These are phyloP conservation scores for Stomatorhinus ivindoensis DNA, from an alignment of 2,113 vertebrate species.

Conservation along the genomic window DNA sequence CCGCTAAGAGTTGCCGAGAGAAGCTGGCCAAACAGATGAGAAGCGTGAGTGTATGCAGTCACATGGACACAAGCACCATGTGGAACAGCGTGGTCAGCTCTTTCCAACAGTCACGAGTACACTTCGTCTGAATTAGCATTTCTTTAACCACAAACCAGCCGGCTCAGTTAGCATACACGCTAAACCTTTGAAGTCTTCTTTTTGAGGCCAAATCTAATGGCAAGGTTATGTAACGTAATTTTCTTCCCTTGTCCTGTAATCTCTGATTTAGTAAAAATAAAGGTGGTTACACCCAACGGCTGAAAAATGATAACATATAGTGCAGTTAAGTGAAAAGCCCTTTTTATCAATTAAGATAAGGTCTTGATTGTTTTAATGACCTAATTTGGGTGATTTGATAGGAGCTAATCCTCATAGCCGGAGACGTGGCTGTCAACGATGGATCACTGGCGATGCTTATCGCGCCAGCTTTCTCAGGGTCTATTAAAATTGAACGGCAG, in stretches of 20 bases:
- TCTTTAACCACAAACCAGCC: neutral
- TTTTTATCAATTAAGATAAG: conserved; percentile 35
- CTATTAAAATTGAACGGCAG: neutral
- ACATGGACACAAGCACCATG: neutral
- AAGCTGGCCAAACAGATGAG: neutral
- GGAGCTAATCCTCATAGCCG: conserved; percentile 27
- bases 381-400: conserved; percentile 25
- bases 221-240: conserved; percentile 16
- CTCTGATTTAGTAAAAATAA: conserved; percentile 30
- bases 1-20: neutral
- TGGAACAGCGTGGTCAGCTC: neutral
- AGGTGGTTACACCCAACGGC: conserved; percentile 35
- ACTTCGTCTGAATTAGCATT: neutral
- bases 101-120: neutral
- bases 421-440: neutral
- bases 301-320: conserved; percentile 33
- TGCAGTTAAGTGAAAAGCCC: conserved; percentile 23
- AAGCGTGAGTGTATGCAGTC: neutral
- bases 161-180: neutral
- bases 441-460: neutral
- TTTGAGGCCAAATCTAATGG: neutral
- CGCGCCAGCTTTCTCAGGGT: neutral
- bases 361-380: conserved; percentile 30
- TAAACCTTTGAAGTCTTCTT: conserved; percentile 11
- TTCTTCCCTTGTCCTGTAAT: conserved; percentile 17